Base-by-base conservation (phyloP, 2,797 vertebrate genomes). In the Ptychadena robeensis region DNA sequence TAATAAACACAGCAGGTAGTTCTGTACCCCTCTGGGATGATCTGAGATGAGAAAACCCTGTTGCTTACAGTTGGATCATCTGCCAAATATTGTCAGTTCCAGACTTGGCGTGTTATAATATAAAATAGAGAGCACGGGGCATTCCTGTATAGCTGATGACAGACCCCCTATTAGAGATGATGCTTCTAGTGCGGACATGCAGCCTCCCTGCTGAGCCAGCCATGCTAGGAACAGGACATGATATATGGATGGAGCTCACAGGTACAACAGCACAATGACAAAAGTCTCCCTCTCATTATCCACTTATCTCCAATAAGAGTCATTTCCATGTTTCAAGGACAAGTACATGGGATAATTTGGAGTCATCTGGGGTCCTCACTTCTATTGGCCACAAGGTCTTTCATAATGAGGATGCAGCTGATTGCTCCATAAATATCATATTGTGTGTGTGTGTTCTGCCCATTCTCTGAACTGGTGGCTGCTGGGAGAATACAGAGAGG, bases 381-480 rank as follows among this genome's bases (percentile, higher is more conserved):
- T 63, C 22, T 85, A 34, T 53, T 64, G 77, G 68, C 31, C 85
- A 6, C 84, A 84, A 86, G 88, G 79, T 77, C 75, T 12, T 14
- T 25, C 34, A 35, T 79, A 79, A 79, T 79, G 14, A 79, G 48
- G n/a, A 57, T 79, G 44, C 14, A 53, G 66, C 25, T 37, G 48
- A 59, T 37, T 59, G 44, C 53, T 67, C 44, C 35, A 59, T 69
- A 79, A 79, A 79, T 79, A 79, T 69, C 25, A 69, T 28, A 5
- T 30, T 28, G 44, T 69, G 35, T 77, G 72, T 28, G 44, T 69
- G 35, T 77, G 72, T 81, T 74, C 37, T 35, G 72, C 31, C 61
- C 31, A 14, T 22, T 37, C 57, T 48, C 31, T 65, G 61, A 7
- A 67, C 40, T 34, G 73, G 15, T 35, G 37, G 9, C 37, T 38